These are phyloP conservation scores for Sarcophaga rosellei DNA, from an alignment of 2,888 invertebrate species.

Conservation along the genomic window DNA sequence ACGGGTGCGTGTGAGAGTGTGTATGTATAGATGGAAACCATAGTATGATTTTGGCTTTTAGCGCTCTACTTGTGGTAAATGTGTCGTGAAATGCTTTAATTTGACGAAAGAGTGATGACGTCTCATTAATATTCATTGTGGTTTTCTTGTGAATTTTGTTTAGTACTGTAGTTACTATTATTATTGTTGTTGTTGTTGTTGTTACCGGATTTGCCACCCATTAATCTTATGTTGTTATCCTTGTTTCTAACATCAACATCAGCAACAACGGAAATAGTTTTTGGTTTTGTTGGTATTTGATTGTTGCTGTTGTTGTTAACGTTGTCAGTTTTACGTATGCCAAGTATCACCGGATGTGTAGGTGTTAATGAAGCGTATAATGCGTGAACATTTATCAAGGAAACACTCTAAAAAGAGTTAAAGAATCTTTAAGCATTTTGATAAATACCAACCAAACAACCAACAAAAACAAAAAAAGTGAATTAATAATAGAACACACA, in stretches of 20 bases:
- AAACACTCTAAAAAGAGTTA: slow-evolving; percentile 50
- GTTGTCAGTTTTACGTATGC: slow-evolving; percentile 13
- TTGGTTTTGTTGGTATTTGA: slow-evolving; percentile 59
- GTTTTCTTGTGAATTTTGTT: slow-evolving; percentile 65
- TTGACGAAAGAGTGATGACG: slow-evolving; percentile 81
- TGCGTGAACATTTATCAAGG: slow-evolving; percentile 61
- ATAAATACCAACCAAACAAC: background rate
- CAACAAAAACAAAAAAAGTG: background rate
- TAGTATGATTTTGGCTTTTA: slow-evolving; percentile 26
- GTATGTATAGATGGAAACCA: background rate
- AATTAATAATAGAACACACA: background rate
- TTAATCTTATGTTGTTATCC: slow-evolving; percentile 66
- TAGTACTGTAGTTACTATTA: slow-evolving; percentile 40
- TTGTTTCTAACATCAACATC: slow-evolving; percentile 46
- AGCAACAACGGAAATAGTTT: slow-evolving; percentile 60
- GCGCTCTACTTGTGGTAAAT: slow-evolving; percentile 63
- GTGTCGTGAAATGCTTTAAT: slow-evolving; percentile 75
- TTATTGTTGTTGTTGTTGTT: slow-evolving; percentile 35
- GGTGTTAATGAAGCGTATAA: slow-evolving; percentile 67
- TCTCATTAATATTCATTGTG: slow-evolving; percentile 82
- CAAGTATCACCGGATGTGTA: slow-evolving; percentile 55
- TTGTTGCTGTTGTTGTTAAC: slow-evolving; percentile 37
- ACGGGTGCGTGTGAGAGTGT: slow-evolving; percentile 18
- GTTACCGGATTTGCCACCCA: slow-evolving; percentile 67
- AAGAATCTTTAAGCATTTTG: slow-evolving; percentile 21